Evolutionary conservation across 2,113 vertebrate genomes (phyloP).

Genomic region (Halichoeres trimaculatus): DNA sequence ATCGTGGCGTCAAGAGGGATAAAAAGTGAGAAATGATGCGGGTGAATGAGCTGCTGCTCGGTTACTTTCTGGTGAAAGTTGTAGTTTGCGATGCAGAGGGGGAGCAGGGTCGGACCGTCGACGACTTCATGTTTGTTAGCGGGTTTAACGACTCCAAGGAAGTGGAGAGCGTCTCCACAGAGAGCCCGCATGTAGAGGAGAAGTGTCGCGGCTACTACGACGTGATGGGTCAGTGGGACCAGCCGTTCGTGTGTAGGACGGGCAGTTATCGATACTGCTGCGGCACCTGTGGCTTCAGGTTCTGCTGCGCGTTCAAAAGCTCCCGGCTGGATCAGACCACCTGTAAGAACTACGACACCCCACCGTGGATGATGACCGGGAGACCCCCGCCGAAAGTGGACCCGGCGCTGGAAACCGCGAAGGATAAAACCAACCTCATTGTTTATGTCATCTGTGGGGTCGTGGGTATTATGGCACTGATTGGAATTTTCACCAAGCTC

Average conservation of each 20-base stretch:
- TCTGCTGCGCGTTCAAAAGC: conserved; percentile 96
- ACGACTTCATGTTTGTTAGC: conserved; percentile 88
- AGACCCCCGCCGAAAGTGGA: conserved; percentile 92
- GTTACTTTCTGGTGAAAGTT: conserved; percentile 93
- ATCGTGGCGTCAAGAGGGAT: conserved; percentile 32
- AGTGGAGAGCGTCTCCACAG: conserved; percentile 83
- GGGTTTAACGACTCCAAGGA: conserved; percentile 89
- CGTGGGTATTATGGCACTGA: conserved; percentile 97
- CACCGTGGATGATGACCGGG: conserved; percentile 93
- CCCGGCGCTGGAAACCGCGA: conserved; percentile 87
- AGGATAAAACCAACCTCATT: conserved; percentile 97
- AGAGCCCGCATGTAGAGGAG: conserved; percentile 89
- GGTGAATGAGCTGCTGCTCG: conserved; percentile 83
- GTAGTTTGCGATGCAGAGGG: conserved; percentile 91
- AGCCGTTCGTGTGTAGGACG: conserved; percentile 95
- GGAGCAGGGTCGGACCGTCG: conserved; percentile 86
- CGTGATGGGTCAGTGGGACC: conserved; percentile 99
- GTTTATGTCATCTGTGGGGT: conserved; percentile 98
- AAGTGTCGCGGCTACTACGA: conserved; percentile 97
- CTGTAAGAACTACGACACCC: conserved; percentile 98
- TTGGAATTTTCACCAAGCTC: conserved; percentile 98
- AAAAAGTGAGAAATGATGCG: conserved; percentile 67
- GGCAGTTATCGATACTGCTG: conserved; percentile 98
- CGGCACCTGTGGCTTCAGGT: conserved; percentile 99
- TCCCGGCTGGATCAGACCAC: conserved; percentile 94